These are phyloP conservation scores for Ischnus inquisitorius DNA, from an alignment of 2,888 invertebrate species.

Conservation along the genomic window DNA sequence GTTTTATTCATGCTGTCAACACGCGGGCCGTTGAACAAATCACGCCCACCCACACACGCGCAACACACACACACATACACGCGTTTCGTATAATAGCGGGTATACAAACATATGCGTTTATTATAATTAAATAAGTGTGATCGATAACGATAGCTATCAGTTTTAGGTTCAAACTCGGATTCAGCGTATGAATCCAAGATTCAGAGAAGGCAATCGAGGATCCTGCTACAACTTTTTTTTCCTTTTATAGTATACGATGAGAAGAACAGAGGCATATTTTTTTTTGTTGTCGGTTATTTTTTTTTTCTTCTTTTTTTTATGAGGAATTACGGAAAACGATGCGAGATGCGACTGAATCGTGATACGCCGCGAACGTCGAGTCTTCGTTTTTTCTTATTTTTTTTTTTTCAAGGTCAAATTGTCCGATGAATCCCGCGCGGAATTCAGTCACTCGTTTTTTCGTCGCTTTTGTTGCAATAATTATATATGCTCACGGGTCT, in stretches of 20 bases:
- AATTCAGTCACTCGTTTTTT: neutral
- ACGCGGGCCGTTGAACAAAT: conserved; percentile 38
- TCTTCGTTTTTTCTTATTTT: neutral
- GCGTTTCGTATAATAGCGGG: conserved; percentile 32
- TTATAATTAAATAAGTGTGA: conserved; percentile 28
- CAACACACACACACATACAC: conserved; percentile 22
- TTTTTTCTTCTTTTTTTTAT: too few species aligned
- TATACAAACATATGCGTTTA: conserved; percentile 52
- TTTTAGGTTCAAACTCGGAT: conserved; percentile 15
- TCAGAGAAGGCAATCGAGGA: conserved; percentile 52
- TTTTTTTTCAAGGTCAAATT: neutral
- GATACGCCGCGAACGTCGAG: neutral
- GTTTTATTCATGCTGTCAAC: conserved; percentile 56
- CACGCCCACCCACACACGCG: neutral
- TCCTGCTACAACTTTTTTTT: conserved; percentile 13
- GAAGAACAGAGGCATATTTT: neutral
- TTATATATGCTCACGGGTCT: neutral
- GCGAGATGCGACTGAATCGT: conserved; percentile 33
- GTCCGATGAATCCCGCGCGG: neutral
- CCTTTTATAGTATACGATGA: neutral
- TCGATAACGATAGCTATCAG: conserved; percentile 17
- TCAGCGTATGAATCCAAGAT: conserved; percentile 36
- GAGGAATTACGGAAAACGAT: conserved; percentile 11
- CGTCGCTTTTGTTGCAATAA: neutral
- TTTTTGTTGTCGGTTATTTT: too few species aligned